A percentile compares a stretch with the other conserved stretches of the same genome.
phyloP scores from a whole-genome alignment of 2,888 invertebrate genomes.

The Chrysotoxum bicinctum region DNA sequence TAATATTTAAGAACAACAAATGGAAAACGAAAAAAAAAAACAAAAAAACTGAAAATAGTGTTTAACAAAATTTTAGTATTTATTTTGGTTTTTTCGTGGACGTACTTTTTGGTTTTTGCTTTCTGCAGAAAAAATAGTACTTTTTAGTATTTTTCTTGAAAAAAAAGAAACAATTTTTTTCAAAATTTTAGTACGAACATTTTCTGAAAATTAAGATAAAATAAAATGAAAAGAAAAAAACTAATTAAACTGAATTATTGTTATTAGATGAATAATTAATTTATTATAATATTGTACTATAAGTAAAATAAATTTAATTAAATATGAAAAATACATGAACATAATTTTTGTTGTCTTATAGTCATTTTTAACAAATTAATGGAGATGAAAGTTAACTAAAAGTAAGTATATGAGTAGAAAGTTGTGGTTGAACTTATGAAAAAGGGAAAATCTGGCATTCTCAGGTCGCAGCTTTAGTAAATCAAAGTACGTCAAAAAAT shows the following conservation, averaged over 20 bases:
- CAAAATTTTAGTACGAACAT: conserved; percentile 47
- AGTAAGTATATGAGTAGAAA: no score
- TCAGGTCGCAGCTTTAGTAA: no score
- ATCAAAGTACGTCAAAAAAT: no score
- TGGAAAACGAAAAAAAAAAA: conserved; percentile 22
- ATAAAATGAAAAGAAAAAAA: conserved; percentile 2
- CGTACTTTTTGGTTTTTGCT: neutral
- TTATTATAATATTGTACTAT: conserved; percentile 70
- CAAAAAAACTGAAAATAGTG: conserved; percentile 26
- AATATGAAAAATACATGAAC: conserved; percentile 81
- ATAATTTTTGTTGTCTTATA: neutral
- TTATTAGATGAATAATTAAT: conserved; percentile 74
- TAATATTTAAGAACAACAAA: conserved; percentile 63
- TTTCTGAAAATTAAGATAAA: conserved; percentile 29
- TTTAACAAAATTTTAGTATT: conserved; percentile 41
- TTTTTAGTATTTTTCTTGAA: conserved; percentile 3
- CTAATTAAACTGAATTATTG: conserved; percentile 67
- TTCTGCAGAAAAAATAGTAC: conserved; percentile 1
- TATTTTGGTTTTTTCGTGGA: conserved; percentile 22
- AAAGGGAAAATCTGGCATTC: no score
- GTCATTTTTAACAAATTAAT: neutral
- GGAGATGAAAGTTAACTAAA: no score
- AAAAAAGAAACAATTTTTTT: conserved; percentile 2
- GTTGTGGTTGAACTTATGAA: no score
- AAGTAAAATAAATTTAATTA: conserved; percentile 77